These are phyloP conservation scores for Tyto alba DNA, from an alignment of 2,113 vertebrate genomes.

Conservation along the genomic window DNA sequence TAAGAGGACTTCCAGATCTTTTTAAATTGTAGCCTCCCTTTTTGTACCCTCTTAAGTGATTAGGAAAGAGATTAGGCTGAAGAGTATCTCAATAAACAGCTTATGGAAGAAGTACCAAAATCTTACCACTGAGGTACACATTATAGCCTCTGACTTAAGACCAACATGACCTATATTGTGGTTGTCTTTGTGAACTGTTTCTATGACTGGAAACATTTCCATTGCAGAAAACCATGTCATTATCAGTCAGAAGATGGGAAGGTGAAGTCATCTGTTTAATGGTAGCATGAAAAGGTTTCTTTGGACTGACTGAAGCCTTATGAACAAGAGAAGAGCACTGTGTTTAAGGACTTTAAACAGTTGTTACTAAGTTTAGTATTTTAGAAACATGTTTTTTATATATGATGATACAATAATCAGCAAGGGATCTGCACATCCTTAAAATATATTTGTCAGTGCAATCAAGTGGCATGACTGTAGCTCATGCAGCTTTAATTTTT, in stretches of 20 bases:
- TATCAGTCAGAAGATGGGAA: neutral
- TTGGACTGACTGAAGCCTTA: neutral
- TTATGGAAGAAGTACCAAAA: neutral
- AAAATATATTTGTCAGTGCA: neutral
- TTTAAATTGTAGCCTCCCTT: neutral
- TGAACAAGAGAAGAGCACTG: neutral
- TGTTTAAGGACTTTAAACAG: neutral
- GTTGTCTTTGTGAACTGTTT: neutral
- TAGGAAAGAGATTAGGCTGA: neutral
- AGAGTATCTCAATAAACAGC: neutral
- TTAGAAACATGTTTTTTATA: neutral
- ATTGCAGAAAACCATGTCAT: neutral
- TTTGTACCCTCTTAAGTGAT: neutral
- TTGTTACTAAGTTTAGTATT: neutral
- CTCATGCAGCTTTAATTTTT: neutral
- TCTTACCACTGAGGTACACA: rapidly evolving
- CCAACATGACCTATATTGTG: rapidly evolving
- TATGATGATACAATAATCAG: neutral
- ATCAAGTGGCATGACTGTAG: neutral
- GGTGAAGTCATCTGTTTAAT: neutral
- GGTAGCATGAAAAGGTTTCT: neutral
- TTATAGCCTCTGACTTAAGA: neutral
- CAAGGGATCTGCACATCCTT: neutral
- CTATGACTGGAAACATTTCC: neutral
- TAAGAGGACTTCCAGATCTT: neutral